phyloP scores from a whole-genome alignment of 2,797 vertebrate genomes.

The Philypnodon macrostomus region DNA sequence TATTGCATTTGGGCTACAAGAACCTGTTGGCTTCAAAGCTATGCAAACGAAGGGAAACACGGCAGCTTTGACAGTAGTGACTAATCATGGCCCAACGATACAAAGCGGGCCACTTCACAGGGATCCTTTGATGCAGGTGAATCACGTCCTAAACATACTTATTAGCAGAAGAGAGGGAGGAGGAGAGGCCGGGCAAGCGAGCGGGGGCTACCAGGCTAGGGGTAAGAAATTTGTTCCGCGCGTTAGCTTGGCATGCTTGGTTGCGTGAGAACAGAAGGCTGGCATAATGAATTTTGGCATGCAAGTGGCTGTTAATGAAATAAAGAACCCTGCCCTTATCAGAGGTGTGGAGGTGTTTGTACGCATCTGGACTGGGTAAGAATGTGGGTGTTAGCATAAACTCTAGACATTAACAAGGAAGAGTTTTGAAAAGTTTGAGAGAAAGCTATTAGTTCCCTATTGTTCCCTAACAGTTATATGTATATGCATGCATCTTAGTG shows the following conservation, averaged over 20 bases:
- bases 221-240: constrained; percentile 69
- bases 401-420: neutral
- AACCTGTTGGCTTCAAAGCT: constrained; percentile 64
- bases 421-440: neutral
- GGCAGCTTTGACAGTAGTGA: constrained; percentile 61
- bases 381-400: constrained; percentile 17
- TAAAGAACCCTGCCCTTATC: constrained; percentile 67
- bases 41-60: constrained; percentile 39
- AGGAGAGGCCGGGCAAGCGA: constrained; percentile 34
- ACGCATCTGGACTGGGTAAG: constrained; percentile 17
- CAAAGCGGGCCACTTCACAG: constrained; percentile 60
- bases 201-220: constrained; percentile 31
- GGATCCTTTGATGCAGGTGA: constrained; percentile 72
- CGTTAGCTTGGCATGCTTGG: constrained; percentile 72
- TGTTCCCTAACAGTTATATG: too few species aligned
- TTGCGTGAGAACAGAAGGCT: constrained; percentile 71
- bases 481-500: too few species aligned
- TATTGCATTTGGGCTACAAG: constrained; percentile 45
- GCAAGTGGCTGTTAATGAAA: constrained; percentile 71
- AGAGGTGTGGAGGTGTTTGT: constrained; percentile 49
- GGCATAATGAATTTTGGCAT: constrained; percentile 76
- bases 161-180: constrained; percentile 56
- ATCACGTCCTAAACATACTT: constrained; percentile 73
- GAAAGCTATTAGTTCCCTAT: too few species aligned
- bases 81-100: constrained; percentile 61